Base-by-base conservation (phyloP, 2,888 invertebrate species). In the Megastigmus dorsalis region DNA sequence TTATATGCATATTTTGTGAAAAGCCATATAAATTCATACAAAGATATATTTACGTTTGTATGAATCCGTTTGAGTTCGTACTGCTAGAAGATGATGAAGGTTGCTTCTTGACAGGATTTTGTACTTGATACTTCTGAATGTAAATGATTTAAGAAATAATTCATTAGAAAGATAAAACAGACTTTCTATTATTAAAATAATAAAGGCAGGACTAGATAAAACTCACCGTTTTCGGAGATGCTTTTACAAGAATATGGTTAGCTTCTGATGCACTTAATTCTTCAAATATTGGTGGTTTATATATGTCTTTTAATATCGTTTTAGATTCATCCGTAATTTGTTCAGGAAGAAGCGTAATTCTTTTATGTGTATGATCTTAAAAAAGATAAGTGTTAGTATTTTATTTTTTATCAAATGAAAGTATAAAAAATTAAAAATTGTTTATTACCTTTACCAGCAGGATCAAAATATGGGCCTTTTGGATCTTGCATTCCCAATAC, bases 261-360 rank as follows among this genome's bases (percentile, higher is more conserved):
- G 96, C 96, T 89, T 95, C 95, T 78, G 91, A 91, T 30, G 91
- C 88, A 76, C 89, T 93, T 59, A 97, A 89, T 85, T 96, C 95
- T 80, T 93, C 93, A 52, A 84, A 77, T 48, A 83, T 82, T 0
- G 86, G 82, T 0, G 86, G 82, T 6, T 79, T 89, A 87, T 93
- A 95, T 79, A 95, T 90, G 7, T 89, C 86, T 84, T 93, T 93
- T 55, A 96, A 89, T 67, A 91, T 90, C 7, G 87, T 82, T 85
- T 92, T 93, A 1, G 92, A 90, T 59, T 94, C 93, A 13, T 94
- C 93, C 0, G 90, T 85, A 75, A 95, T 90, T 43, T 87, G 87
- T 75, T 95, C 94, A 10, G 94, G 93, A 76, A 95, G 88, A 63
- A 96, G 85, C 9, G 95, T 94, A 78, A 97, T 93, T 80, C 95